Evolutionary conservation across 2,888 invertebrate genomes (phyloP), one percentile per base, ranked within the genome.

Genomic region (Brachylomia viminalis): DNA sequence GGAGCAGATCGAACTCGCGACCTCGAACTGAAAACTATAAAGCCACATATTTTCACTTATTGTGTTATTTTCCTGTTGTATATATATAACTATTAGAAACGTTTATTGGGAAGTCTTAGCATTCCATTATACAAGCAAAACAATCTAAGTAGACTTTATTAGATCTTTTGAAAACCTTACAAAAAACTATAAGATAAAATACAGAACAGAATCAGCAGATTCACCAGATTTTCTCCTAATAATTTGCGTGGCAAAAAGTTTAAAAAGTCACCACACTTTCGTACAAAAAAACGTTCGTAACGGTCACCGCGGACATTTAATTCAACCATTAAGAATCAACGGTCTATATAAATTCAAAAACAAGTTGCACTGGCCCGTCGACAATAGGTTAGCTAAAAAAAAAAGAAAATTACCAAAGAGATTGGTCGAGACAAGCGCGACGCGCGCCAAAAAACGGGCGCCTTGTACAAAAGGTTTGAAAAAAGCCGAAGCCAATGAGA

Each of bases 381-480:
- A 95, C 93, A 94, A 94, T 91, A 91, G 91, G 85, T 85, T 85
- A 87, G 87, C 82, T 83, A 70, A 87, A 90, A 91, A 90, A 91
- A 91, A 92, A 87, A 90, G 91, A 92, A 91, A 90, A 91, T 89
- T 90, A 91, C 88, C 87, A 88, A 90, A 92, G 92, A 93, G 92
- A 94, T 93, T 92, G 92, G 87, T 81, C 87, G 89, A 93, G 91
- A 91, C 90, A 88, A 90, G 89, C 88, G 88, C 86, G 89, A 89
- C 92, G 91, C 93, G 92, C 86, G 93, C 92, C 93, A 92, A 94
- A 94, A 95, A 94, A 93, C 93, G 89, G 88, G 85, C 88, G 88
- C 86, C 88, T 87, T 77, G 69, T 72, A 88, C 87, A 92, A 92
- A 91, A 90, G 86, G 75, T 80, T 82, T 84, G 89, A 90, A 89